Evolutionary conservation across 2,888 invertebrate genomes (phyloP).

Genomic region (Dysmachus trigonus): DNA sequence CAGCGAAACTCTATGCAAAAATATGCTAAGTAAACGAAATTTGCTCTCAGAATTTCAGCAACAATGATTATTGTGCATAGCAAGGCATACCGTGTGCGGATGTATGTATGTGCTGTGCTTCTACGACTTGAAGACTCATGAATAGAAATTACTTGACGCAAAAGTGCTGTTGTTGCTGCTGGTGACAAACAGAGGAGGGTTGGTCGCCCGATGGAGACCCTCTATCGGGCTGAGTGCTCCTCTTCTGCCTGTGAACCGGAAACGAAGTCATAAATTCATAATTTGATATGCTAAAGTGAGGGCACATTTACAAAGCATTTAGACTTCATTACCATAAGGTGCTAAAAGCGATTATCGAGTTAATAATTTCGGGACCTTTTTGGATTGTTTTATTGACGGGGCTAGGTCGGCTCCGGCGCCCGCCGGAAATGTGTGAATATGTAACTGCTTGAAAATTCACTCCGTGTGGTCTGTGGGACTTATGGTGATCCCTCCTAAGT

Average conservation of each 20-base stretch:
- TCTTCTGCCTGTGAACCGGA: conserved; percentile 31
- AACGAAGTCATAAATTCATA: conserved; percentile 45
- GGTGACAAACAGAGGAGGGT: conserved; percentile 25
- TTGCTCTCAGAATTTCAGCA: conserved; percentile 9
- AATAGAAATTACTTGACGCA: conserved; percentile 44
- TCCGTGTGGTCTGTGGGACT: conserved; percentile 16
- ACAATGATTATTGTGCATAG: conserved; percentile 33
- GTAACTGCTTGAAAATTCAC: conserved; percentile 36
- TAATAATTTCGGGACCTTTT: conserved; percentile 44
- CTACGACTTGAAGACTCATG: conserved; percentile 33
- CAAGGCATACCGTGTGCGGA: not conserved
- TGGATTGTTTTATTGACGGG: conserved; percentile 44
- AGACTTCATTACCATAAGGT: conserved; percentile 45
- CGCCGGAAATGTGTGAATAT: conserved; percentile 27
- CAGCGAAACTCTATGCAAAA: conserved; percentile 13
- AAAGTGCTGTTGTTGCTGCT: conserved; percentile 10
- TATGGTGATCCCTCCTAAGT: conserved; percentile 16
- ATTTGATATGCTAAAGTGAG: conserved; percentile 45
- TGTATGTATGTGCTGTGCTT: not conserved
- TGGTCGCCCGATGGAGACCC: not conserved
- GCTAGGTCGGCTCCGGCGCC: not conserved
- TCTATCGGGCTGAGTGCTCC: not conserved
- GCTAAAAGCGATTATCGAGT: conserved; percentile 45
- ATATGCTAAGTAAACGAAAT: conserved; percentile 33
- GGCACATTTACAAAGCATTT: conserved; percentile 44